A percentile compares a stretch with the other conserved stretches of the same genome.
phyloP scores from a whole-genome alignment of 2,113 vertebrate species.

The Cisticola juncidis region DNA sequence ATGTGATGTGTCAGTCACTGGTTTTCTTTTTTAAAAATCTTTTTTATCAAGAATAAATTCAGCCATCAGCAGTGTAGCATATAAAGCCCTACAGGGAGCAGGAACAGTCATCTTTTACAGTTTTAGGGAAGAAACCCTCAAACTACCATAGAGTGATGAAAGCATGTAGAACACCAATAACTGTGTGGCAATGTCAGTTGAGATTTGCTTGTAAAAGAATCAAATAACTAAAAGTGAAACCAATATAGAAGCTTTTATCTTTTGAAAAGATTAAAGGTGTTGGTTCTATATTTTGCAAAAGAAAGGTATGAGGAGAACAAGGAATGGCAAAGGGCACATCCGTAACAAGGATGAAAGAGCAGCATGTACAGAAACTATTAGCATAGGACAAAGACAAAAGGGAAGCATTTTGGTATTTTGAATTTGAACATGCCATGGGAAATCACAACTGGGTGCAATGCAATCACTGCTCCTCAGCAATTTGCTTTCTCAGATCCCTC shows the following conservation, averaged over 20 bases:
- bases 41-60: conserved; percentile 40
- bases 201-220: neutral
- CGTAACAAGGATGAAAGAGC: neutral
- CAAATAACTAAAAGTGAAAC: neutral
- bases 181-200: neutral
- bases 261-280: neutral
- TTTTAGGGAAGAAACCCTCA: neutral
- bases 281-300: neutral
- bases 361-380: neutral
- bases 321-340: neutral
- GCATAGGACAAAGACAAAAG: neutral
- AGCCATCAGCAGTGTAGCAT: neutral
- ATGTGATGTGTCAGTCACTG: neutral
- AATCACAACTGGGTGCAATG: neutral
- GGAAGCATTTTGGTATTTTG: neutral
- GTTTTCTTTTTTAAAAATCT: neutral
- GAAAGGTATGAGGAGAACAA: neutral
- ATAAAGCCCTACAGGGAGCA: conserved; percentile 15
- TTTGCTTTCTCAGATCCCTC: neutral
- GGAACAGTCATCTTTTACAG: neutral
- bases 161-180: neutral
- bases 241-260: neutral
- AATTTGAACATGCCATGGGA: neutral
- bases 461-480: neutral
- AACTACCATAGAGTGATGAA: neutral